Base-by-base conservation (phyloP, 2,888 invertebrate species). In the Embidobia sp. region DNA sequence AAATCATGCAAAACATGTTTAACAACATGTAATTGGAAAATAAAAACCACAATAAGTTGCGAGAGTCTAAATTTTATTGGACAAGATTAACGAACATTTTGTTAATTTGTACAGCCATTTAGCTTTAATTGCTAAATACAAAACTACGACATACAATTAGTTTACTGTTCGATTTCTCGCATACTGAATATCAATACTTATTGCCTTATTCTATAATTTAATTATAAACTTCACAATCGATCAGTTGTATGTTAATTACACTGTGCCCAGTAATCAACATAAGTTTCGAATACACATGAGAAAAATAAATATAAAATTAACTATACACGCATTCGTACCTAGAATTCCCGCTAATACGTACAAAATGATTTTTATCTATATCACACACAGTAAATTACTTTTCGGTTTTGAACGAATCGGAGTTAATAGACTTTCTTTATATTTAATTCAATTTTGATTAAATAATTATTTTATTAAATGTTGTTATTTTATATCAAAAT, bases 51-150 rank as follows among this genome's bases (percentile, higher is more conserved):
- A 44, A 7, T 31, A 19, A 61, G 2, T 40, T 63, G 63, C 48
- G 63, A 64, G 75, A 67, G 74, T 69, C 69, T 69, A 69, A 69
- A 76, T 76, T 76, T 76, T 76, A 76, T 76, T 76, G 69, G 75
- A 76, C 75, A 57, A 76, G 69, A 70, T 76, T 76, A 76, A 76
- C 76, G 69, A 76, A 70, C 64, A 70, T 55, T 67, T 64, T 63
- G 48, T 64, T 73, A 49, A 49, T 73, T 76, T 76, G 69, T 76
- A 76, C 76, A 70, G 44, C 64, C 76, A 70, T 76, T 70, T 57
- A 76, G 59, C 76, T 57, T 61, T 37, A 27, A 46, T 29, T 46
- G 64, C 69, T 76, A 70, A 76, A 76, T 76, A 70, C 35, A 76
- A 76, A 76, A 76, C 76, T 76, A 70, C 69, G 55, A 76, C 75